A percentile compares a stretch with the other conserved stretches of the same genome.
These are phyloP conservation scores for Odocoileus virginianus DNA, from an alignment of 2,113 vertebrate genomes.

Conservation along the genomic window DNA sequence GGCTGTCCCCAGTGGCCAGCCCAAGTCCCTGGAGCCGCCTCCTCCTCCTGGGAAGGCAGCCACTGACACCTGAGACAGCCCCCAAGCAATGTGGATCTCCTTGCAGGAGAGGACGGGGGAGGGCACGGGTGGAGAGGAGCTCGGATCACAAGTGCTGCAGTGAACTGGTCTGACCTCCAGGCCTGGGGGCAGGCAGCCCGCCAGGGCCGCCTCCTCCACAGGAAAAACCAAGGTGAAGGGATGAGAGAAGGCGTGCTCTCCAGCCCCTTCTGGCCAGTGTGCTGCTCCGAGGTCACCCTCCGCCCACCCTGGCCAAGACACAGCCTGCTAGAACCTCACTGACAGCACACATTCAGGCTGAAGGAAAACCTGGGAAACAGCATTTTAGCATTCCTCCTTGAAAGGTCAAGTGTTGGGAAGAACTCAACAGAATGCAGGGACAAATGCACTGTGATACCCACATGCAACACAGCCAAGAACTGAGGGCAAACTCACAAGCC, in stretches of 20 bases:
- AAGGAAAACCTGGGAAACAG: neutral
- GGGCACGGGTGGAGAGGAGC: rapidly evolving
- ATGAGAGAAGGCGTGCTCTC: rapidly evolving
- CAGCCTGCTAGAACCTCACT: neutral
- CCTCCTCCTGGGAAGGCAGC: neutral
- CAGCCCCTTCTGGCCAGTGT: rapidly evolving
- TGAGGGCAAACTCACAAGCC: rapidly evolving
- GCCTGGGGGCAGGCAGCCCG: neutral
- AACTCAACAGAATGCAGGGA: too few species aligned
- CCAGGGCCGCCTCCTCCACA: rapidly evolving
- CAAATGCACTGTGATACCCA: rapidly evolving
- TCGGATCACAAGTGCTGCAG: neutral
- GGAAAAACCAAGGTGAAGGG: neutral
- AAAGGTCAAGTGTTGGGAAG: rapidly evolving
- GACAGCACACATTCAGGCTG: rapidly evolving
- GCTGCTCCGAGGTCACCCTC: neutral
- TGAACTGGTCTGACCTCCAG: rapidly evolving
- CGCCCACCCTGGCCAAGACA: neutral
- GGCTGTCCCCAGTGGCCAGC: neutral
- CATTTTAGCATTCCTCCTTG: neutral
- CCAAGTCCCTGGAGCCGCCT: neutral
- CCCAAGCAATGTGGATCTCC: neutral
- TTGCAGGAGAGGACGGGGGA: rapidly evolving
- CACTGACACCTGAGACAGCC: neutral
- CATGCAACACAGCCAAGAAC: too few species aligned